Evolutionary conservation across 2,888 invertebrate genomes (phyloP).

Genomic region (Pseudococcus jackbeardsleyi): DNA sequence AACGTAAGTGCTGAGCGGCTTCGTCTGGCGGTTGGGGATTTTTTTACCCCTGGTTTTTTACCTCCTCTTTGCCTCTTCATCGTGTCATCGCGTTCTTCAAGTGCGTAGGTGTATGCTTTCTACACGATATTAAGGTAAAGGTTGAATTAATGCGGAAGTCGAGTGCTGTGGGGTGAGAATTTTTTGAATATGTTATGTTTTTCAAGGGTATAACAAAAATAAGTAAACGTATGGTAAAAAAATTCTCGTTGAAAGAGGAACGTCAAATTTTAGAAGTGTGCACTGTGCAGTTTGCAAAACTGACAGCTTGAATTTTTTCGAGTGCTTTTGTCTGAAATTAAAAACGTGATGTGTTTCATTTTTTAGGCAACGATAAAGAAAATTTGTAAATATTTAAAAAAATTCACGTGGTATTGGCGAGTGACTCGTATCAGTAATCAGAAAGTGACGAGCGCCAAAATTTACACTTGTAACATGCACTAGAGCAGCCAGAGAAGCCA

Average conservation of each 20-base stretch:
- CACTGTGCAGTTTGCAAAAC: no score
- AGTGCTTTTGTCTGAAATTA: no score
- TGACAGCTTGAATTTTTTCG: not conserved
- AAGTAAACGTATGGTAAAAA: not conserved
- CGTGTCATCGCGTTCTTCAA: not conserved
- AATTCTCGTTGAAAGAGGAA: not conserved
- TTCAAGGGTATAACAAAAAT: not conserved
- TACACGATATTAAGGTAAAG: not conserved
- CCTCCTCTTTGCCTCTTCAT: no score
- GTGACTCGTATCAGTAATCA: no score
- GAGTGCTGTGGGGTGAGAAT: not conserved
- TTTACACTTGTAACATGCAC: no score
- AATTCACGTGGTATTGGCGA: no score
- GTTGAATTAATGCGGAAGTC: constrained; percentile 10
- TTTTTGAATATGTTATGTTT: not conserved
- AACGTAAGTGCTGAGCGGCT: constrained; percentile 3
- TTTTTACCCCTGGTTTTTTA: not conserved
- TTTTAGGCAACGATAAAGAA: no score
- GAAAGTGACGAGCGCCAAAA: no score
- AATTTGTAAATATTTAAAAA: no score
- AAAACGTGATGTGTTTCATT: no score
- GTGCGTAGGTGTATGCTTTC: not conserved
- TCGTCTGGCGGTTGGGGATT: constrained; percentile 7
- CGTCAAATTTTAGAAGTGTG: not conserved
- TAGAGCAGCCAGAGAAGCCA: no score